Conservation (phyloP, 35 echinoderm and acorn worm species). For the Heliocidaris tuberculata region DNA sequence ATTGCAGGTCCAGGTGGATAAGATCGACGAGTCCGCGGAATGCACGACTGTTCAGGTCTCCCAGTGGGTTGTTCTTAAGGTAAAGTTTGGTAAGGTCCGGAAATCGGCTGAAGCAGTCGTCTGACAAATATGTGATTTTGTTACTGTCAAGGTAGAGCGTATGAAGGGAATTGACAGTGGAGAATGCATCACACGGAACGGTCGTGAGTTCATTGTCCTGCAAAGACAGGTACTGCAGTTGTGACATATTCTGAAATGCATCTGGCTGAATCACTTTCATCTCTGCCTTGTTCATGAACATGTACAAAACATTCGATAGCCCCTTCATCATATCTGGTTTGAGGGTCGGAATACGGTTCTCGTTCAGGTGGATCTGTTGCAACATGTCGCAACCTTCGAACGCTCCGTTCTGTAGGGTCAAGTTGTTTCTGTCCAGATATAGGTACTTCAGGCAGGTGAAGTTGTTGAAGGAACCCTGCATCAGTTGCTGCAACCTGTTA, state of each 20-base stretch:
- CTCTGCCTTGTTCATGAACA: background rate
- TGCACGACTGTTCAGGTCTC: background rate
- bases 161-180: background rate
- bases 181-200: background rate
- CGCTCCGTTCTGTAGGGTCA: conserved; percentile 7
- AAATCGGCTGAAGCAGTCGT: background rate
- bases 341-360: background rate
- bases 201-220: background rate
- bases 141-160: background rate
- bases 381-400: background rate
- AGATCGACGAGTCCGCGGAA: background rate
- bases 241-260: background rate
- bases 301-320: background rate
- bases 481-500: background rate
- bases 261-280: background rate
- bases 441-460: conserved; percentile 21
- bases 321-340: background rate
- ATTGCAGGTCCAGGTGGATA: conserved; percentile 19
- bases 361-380: background rate
- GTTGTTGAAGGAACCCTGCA: background rate
- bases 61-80: conserved; percentile 13
- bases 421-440: background rate
- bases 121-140: background rate
- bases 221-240: background rate
- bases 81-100: background rate